phyloP scores from a whole-genome alignment of 2,888 invertebrate species.

The Phoronis australis region DNA sequence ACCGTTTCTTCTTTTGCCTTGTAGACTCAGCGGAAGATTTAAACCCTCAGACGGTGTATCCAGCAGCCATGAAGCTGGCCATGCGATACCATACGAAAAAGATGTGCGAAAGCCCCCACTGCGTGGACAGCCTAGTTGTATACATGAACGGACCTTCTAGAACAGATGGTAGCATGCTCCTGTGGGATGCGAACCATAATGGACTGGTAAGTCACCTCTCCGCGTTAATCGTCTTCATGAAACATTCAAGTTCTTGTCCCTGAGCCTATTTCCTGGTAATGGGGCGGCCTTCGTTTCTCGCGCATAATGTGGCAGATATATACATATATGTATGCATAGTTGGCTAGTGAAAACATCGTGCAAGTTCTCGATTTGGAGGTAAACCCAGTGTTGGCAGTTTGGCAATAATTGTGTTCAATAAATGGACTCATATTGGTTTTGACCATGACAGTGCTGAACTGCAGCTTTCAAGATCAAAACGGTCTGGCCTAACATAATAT shows the following conservation, averaged over 20 bases:
- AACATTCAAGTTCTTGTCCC: not conserved
- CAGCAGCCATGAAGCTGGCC: conserved; percentile 54
- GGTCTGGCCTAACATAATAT: no score
- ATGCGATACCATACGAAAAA: conserved; percentile 55
- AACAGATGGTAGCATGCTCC: conserved; percentile 54
- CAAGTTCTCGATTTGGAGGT: no score
- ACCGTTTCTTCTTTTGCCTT: no score
- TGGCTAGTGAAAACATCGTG: no score
- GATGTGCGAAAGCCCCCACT: conserved; percentile 54
- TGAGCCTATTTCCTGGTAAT: not conserved
- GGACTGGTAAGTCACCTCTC: conserved; percentile 50
- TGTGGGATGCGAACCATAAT: conserved; percentile 57
- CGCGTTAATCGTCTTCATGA: not conserved
- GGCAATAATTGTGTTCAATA: no score
- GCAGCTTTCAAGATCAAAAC: no score
- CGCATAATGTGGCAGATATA: no score
- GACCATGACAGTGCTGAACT: no score
- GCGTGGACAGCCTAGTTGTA: conserved; percentile 56
- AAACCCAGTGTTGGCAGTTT: no score
- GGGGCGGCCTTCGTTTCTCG: not conserved
- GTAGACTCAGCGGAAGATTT: no score
- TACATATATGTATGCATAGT: no score
- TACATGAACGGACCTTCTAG: conserved; percentile 56
- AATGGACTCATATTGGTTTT: no score
- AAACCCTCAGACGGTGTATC: conserved; percentile 37